Evolutionary conservation across 2,113 vertebrate species (phyloP).

Genomic region (Casuarius casuarius): DNA sequence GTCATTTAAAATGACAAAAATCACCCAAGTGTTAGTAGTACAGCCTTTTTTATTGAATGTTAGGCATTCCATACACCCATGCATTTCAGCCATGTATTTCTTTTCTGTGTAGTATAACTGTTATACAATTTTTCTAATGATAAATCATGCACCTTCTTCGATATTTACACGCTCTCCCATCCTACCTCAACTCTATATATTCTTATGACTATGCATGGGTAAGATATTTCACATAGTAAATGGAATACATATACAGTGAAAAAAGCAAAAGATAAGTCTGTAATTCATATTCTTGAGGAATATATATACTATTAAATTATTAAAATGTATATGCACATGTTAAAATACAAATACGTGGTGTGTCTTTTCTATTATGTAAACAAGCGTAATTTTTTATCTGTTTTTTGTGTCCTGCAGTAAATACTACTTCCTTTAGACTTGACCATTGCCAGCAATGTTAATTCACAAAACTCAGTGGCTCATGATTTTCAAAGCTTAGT

Average conservation of each 20-base stretch:
- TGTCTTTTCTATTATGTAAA: background rate
- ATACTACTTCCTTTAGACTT: conserved; percentile 58
- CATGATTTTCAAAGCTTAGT: conserved; percentile 82
- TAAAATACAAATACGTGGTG: background rate
- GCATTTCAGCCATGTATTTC: fast-evolving
- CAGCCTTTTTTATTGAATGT: fast-evolving
- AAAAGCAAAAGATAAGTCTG: background rate
- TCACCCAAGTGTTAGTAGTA: fast-evolving
- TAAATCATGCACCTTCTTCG: background rate
- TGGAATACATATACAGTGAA: background rate
- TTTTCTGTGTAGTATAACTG: background rate
- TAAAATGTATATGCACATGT: background rate
- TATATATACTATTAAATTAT: background rate
- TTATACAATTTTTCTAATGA: fast-evolving
- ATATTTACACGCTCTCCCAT: fast-evolving
- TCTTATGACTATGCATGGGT: fast-evolving
- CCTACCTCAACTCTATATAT: fast-evolving
- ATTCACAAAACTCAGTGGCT: conserved; percentile 77
- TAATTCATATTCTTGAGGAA: background rate
- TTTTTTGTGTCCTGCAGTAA: conserved; percentile 55
- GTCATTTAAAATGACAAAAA: background rate
- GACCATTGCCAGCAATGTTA: conserved; percentile 69
- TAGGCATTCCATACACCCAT: fast-evolving
- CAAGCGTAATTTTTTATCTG: conserved; percentile 66
- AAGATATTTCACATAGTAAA: fast-evolving